Evolutionary conservation across 2,888 invertebrate species (phyloP).

Genomic region (Eretmocerus hayati): DNA sequence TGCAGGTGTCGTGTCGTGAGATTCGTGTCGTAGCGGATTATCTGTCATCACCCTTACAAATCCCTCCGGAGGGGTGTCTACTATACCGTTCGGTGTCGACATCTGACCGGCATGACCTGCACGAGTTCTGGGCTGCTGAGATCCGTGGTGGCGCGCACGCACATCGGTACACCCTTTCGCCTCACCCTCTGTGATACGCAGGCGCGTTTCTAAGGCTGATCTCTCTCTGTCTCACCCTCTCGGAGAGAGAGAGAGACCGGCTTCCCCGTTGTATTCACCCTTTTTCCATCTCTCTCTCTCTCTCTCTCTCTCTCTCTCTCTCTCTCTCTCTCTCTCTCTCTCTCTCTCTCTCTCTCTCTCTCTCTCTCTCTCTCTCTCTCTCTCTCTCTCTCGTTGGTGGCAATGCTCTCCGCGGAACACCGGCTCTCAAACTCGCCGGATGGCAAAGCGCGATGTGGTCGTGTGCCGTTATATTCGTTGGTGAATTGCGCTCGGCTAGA

Average conservation of each 20-base stretch:
- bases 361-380: too few species aligned
- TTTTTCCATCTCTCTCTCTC: not conserved
- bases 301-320: not conserved
- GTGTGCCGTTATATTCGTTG: too few species aligned
- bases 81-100: slow-evolving; percentile 24
- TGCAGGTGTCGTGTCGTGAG: too few species aligned
- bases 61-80: not conserved
- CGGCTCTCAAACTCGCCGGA: too few species aligned
- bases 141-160: not conserved
- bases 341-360: slow-evolving; percentile 7
- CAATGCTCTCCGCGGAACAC: too few species aligned
- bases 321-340: not conserved
- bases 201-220: slow-evolving; percentile 8
- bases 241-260: not conserved
- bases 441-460: too few species aligned
- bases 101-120: slow-evolving; percentile 30
- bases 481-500: too few species aligned
- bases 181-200: not conserved
- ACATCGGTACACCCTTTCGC: not conserved
- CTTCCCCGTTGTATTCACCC: not conserved
- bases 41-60: too few species aligned
- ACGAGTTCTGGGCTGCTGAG: too few species aligned
- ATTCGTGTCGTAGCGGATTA: too few species aligned
- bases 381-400: too few species aligned
- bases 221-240: not conserved